Evolutionary conservation across 2,113 vertebrate species (phyloP).

Genomic region (Rhea americana): DNA sequence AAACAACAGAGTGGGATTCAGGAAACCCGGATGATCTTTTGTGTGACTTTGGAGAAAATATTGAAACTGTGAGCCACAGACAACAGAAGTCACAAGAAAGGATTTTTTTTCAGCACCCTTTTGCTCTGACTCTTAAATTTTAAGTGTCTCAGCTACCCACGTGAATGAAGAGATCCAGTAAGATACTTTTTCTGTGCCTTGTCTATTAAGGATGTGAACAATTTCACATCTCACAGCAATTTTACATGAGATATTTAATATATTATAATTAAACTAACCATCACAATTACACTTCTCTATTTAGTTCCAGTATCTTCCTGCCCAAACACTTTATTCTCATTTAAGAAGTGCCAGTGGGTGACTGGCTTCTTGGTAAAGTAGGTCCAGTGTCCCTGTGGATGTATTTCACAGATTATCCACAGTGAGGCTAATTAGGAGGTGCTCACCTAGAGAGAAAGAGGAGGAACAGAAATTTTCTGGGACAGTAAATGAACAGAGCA

Average conservation of each 20-base stretch:
- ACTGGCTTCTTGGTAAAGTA: neutral
- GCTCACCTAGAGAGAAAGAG: neutral
- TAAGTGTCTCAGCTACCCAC: neutral
- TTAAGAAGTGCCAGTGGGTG: neutral
- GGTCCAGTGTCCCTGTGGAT: neutral
- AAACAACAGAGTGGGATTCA: neutral
- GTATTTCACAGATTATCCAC: neutral
- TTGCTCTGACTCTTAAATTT: neutral
- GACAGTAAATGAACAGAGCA: neutral
- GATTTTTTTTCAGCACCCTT: neutral
- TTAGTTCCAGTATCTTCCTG: neutral
- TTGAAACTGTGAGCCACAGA: neutral
- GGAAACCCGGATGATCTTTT: neutral
- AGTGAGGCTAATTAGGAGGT: neutral
- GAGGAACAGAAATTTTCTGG: neutral
- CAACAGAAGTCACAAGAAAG: neutral
- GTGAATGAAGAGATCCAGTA: neutral
- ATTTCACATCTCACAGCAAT: neutral
- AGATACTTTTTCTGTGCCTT: neutral
- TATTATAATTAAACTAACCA: neutral
- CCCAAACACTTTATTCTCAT: fast-evolving
- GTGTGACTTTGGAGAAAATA: neutral
- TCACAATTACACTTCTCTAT: neutral
- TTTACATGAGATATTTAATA: neutral
- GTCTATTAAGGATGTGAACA: neutral